These are phyloP conservation scores for Gallirallus australis DNA, from an alignment of 2,797 vertebrate genomes.

Conservation along the genomic window DNA sequence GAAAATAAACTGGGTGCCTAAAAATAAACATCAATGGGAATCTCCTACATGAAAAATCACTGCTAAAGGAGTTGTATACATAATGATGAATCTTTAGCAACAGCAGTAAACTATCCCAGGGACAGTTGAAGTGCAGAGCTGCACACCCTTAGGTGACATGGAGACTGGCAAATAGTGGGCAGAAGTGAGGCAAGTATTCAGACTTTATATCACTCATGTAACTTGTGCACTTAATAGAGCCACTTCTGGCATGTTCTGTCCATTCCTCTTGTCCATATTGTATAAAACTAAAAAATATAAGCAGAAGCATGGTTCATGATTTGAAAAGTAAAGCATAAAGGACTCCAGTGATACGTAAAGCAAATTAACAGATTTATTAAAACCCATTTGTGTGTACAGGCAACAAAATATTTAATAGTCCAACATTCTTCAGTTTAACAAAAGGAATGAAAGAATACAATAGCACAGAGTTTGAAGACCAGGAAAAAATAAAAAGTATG, in stretches of 20 bases:
- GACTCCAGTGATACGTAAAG: neutral
- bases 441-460: neutral
- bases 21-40: slow-evolving; percentile 73
- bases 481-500: neutral
- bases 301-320: neutral
- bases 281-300: neutral
- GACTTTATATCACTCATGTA: neutral
- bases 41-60: slow-evolving; percentile 54
- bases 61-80: neutral
- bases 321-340: neutral
- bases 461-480: neutral
- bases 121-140: neutral
- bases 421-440: neutral
- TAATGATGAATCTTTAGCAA: neutral
- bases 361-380: neutral
- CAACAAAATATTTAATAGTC: neutral
- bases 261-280: neutral
- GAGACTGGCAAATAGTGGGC: neutral
- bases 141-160: neutral
- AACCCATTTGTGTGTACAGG: neutral
- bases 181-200: neutral
- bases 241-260: neutral
- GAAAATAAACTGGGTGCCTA: slow-evolving; percentile 61
- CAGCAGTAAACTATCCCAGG: neutral
- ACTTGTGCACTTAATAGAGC: neutral